phyloP scores from a whole-genome alignment of 2,888 invertebrate species.

The Mythimna albipuncta region DNA sequence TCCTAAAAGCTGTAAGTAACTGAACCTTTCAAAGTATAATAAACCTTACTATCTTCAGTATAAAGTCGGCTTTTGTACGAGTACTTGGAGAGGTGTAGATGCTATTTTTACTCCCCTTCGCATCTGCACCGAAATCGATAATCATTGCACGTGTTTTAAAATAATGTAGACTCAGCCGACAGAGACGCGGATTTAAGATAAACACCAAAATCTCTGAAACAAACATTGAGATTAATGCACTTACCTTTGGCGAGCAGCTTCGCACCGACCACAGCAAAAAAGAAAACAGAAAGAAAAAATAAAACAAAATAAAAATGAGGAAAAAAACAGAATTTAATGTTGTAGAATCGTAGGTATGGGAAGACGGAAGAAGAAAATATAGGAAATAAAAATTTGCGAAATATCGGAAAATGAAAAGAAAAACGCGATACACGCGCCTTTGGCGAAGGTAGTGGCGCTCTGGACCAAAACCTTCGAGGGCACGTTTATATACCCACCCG shows the following conservation, averaged over 20 bases:
- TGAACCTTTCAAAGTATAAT: conserved; percentile 47
- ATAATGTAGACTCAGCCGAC: conserved; percentile 41
- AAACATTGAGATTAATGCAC: conserved; percentile 64
- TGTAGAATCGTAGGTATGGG: conserved; percentile 43
- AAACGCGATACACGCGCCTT: conserved; percentile 74
- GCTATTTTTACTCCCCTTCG: conserved; percentile 75
- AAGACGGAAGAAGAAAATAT: conserved; percentile 60
- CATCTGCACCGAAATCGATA: conserved; percentile 79
- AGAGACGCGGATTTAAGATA: conserved; percentile 11
- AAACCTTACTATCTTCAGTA: conserved; percentile 54
- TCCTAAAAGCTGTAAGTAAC: conserved; percentile 60
- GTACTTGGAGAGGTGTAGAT: conserved; percentile 59
- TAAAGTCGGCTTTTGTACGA: conserved; percentile 63
- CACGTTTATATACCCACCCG: conserved; percentile 81
- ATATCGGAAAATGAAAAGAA: conserved; percentile 70
- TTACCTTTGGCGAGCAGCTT: conserved; percentile 76
- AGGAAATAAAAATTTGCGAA: conserved; percentile 70
- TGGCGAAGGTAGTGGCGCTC: conserved; percentile 85
- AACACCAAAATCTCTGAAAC: conserved; percentile 52
- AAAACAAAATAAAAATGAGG: conserved; percentile 62
- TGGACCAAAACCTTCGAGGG: conserved; percentile 75
- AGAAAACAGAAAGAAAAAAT: conserved; percentile 61
- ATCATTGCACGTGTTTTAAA: conserved; percentile 66
- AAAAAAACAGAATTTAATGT: conserved; percentile 67
- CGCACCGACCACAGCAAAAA: conserved; percentile 72